Base-by-base conservation (phyloP, 2,797 vertebrate genomes). In the Tragelaphus oryx region DNA sequence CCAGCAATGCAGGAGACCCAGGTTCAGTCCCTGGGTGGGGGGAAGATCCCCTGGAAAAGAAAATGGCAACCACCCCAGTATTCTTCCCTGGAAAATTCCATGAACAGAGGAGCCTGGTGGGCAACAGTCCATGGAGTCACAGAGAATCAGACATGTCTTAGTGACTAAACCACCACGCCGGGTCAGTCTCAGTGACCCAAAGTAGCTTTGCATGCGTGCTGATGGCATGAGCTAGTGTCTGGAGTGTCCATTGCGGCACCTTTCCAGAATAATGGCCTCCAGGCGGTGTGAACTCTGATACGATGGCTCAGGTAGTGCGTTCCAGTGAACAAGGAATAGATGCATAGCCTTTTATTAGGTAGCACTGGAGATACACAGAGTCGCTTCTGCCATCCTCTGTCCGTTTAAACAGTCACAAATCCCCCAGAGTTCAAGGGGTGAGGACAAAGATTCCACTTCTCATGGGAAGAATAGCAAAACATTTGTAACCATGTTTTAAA, bases 401-500 rank as follows among this genome's bases (percentile, higher is more conserved):
- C 18, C 5, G 11, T 52, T 83, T 82, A 87, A 75, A 50, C n/a
- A 46, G 4, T n/a, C n/a, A 57, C 9, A 50, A 46, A 5, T 28
- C 71, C 74, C 4, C 81, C 11, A 8, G 37, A 22, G 20, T 50
- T 74, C 7, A 84, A 78, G 9, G 4, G 24, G 1, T 74, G 37
- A 17, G 24, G 30, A 16, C 33, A 24, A 5, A 52, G 28, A 28
- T 16, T 20, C 12, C 24, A 30, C 50, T 84, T 79, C 37, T 52
- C 16, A 26, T 37, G 18, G 46, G 14, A 83, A 3, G 18, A 75
- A 46, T 26, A 87, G 30, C 2, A 55, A 57, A 87, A 3, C 54
- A 14, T 84, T 87, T 91, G 54, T 1, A 52, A 46, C 28, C 18
- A 5, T 84, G 8, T 57, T 92, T 94, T 60, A 79, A 62, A 87